These are phyloP conservation scores for Fratercula arctica DNA, from an alignment of 2,797 vertebrate genomes.

Conservation along the genomic window DNA sequence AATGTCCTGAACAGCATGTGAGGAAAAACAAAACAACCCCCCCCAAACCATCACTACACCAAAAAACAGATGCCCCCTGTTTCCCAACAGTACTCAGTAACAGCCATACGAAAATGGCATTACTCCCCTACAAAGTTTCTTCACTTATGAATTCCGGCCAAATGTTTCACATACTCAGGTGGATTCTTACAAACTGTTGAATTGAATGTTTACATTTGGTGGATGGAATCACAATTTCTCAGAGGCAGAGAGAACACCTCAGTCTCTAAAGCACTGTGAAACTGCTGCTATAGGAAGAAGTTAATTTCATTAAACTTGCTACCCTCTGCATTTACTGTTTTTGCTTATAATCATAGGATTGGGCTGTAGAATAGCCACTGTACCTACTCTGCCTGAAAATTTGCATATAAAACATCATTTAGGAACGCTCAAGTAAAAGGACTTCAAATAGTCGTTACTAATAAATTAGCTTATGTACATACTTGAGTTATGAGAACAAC, in stretches of 20 bases:
- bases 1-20: accelerated
- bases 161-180: not conserved
- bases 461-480: not conserved
- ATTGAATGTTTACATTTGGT: not conserved
- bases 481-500: not conserved
- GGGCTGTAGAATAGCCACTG: not conserved
- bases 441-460: not conserved
- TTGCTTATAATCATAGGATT: not conserved
- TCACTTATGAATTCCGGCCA: not conserved
- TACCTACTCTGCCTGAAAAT: not conserved
- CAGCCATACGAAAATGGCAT: not conserved
- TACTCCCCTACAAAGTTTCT: not conserved
- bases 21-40: not conserved
- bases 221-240: not conserved
- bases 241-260: not conserved
- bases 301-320: not conserved
- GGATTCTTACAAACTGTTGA: not conserved
- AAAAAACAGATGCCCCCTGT: accelerated
- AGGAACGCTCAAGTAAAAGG: not conserved
- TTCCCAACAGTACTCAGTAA: not conserved
- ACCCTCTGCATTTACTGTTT: not conserved
- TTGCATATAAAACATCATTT: not conserved
- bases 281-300: not conserved
- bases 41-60: not conserved
- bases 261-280: not conserved